phyloP scores from a whole-genome alignment of 2,797 vertebrate genomes.

The Microctenopoma steveboyesi region DNA sequence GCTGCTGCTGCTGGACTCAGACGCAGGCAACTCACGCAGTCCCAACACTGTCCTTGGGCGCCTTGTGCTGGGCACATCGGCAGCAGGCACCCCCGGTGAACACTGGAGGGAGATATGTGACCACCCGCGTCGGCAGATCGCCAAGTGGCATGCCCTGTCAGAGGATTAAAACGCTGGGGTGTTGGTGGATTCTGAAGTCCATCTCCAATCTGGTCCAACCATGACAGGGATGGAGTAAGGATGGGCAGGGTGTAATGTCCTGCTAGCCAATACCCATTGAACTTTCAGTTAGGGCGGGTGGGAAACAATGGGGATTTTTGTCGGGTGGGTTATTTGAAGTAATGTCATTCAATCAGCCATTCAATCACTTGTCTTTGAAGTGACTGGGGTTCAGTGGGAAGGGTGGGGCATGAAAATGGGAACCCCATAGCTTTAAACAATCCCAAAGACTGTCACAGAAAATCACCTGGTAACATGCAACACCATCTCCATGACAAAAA shows the following conservation, averaged over 20 bases:
- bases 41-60: constrained; percentile 89
- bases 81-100: constrained; percentile 90
- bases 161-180: constrained; percentile 86
- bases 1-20: constrained; percentile 97
- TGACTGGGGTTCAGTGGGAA: constrained; percentile 51
- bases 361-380: constrained; percentile 66
- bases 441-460: constrained; percentile 80
- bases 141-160: constrained; percentile 94
- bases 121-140: constrained; percentile 96
- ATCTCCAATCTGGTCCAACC: constrained; percentile 26
- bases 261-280: constrained; percentile 53
- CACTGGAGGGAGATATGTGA: constrained; percentile 99
- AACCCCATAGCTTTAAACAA: constrained; percentile 70
- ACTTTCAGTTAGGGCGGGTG: constrained; percentile 61
- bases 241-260: constrained; percentile 33
- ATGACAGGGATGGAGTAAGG: constrained; percentile 16
- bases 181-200: constrained; percentile 27
- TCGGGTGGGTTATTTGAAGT: constrained; percentile 54
- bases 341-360: constrained; percentile 73
- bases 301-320: constrained; percentile 28
- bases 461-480: constrained; percentile 68
- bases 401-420: constrained; percentile 40
- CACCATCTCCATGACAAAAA: constrained; percentile 71
- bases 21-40: constrained; percentile 73
- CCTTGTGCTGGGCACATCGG: constrained; percentile 88